Evolutionary conservation across 2,888 invertebrate species (phyloP), one percentile per base, ranked within the genome.

Genomic region (Stratiomys singularior): DNA sequence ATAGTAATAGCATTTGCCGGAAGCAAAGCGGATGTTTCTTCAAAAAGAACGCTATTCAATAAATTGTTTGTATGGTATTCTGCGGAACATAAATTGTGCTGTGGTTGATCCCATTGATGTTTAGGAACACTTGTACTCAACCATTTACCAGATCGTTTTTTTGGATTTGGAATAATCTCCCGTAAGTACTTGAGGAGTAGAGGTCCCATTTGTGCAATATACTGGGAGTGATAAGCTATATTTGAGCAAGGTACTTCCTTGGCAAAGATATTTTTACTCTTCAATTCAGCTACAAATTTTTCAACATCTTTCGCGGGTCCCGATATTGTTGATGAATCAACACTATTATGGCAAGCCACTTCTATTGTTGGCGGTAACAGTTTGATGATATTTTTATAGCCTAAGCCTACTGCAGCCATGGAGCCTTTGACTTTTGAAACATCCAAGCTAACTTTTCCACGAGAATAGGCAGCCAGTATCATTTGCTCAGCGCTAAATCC

Each of bases 31-130:
- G 91, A 87, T 0, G 90, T 91, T 84, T 93, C 93, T 82, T 92
- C 91, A 88, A 92, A 82, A 85, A 91, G 82, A 76, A 88, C 85
- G 84, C 85, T 81, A 86, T 88, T 91, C 85, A 94, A 86, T 27
- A 96, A 88, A 85, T 96, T 97, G 84, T 96, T 96, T 0, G 93
- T 93, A 84, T 96, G 95, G 85, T 98, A 98, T 82, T 95, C 95
- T 1, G 97, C 94, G 0, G 96, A 96, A 88, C 72, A 86, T 1
- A 90, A 85, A 80, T 90, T 88, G 0, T 92, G 91, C 44, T 90
- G 88, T 0, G 91, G 86, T 0, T 91, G 89, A 60, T 91, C 90
- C 96, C 96, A 96, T 71, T 92, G 88, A 0, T 87, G 85, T 79
- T 90, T 90, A 0, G 94, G 93, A 1, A 96, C 90, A 0, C 96